Base-by-base conservation (phyloP, 2,113 vertebrate species). In the Panurus biarmicus region DNA sequence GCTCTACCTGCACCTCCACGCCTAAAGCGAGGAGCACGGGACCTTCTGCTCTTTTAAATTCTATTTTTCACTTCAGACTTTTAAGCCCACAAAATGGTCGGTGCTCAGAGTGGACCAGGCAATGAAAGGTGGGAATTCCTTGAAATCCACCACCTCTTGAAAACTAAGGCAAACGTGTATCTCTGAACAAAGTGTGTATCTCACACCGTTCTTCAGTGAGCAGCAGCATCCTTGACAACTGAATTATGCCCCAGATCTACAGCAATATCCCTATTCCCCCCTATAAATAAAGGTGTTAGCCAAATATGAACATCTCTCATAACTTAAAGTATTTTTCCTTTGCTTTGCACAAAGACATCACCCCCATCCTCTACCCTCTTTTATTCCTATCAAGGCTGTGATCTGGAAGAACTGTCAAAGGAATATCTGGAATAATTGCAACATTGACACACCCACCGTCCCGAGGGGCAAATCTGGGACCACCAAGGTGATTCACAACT, bases 91-190 rank as follows among this genome's bases (percentile, higher is more conserved):
- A 45, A 44, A 80, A 54, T 10, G 38, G 10, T 26, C 42, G 64
- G 33, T 44, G 10, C 9, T 82, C 58, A 57, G 42, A 71, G 78
- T 0, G 3, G 61, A 38, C 0, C 9, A 14, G 5, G 9, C 42
- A 45, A 62, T 3, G 18, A 77, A 84, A 48, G 5, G 15, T 31
- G 31, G 4, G 5, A 66, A 81, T 35, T 40, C 33, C 56, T 25
- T 58, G 18, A 45, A 36, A 51, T 44, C 9, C 18, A 76, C 3
- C 11, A 76, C 45, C 26, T 51, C 44, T 24, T 42, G 18, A 54
- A 71, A 14, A 14, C 6, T 9, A 89, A 38, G 14, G 51, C 24
- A 22, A 76, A 58, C 0, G 4, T 2, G 10, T 9, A 19, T 45
- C 7, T 70, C 45, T 62, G 24, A 40, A 61, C 6, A 13, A 85